Base-by-base conservation (phyloP, 1,140 invertebrate species). In the Hydropsyche tenuis region DNA sequence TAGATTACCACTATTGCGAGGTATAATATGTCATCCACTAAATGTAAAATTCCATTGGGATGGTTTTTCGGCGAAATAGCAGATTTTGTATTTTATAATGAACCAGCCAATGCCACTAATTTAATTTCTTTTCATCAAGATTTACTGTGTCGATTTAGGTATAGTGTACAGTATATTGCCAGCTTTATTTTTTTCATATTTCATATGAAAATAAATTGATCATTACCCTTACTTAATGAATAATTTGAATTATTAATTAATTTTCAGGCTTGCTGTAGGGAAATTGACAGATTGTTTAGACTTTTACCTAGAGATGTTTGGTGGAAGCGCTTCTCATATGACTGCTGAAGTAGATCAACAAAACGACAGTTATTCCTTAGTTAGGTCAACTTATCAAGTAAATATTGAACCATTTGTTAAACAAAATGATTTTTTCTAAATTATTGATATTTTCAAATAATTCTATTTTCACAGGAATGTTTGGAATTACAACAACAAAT, bases 51-150 rank as follows among this genome's bases (percentile, higher is more conserved):
- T 65, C 94, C 95, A 0, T 84, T 96, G 20, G 96, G 95, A n/a
- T 91, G 91, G 80, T 97, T 96, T 83, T 97, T 94, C 80, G 96
- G 96, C 1, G 94, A 96, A 81, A 90, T 94, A 46, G 89, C 93
- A 23, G 88, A 94, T 63, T 81, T 93, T 45, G 91, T 91, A 5
- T n/a, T 70, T 27, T 56, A 23, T 43, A 73, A 69, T 62, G 87
- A 86, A 56, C 80, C 84, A 3, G 77, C 80, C 11, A 83, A 84
- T 72, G 79, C 82, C 0, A 83, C 80, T 73, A 81, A 82, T 27
- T 79, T 81, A 73, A 84, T 79, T 74, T 82, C 80, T 70, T 80
- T 80, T 37, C 80, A 84, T 23, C 81, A 85, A 73, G 84, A 85
- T 66, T 70, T 85, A 14, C 80, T 82, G 11, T 85, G 84, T 72